Base-by-base conservation (phyloP, 2,113 vertebrate genomes). In the Chaenogobius annularis region DNA sequence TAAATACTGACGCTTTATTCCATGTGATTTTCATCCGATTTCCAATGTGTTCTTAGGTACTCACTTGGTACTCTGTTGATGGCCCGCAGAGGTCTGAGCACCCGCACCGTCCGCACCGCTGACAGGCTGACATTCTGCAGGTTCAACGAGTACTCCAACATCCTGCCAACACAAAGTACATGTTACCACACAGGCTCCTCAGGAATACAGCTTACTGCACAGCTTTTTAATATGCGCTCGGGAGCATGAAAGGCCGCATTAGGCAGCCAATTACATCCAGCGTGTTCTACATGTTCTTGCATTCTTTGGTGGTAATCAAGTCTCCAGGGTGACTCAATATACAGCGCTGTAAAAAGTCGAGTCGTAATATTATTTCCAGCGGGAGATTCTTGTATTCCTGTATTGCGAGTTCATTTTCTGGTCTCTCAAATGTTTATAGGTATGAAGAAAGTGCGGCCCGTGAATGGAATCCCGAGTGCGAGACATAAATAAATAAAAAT, bases 81-180 rank as follows among this genome's bases (percentile, higher is more conserved):
- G 90, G 98, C 98, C 93, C 97, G 93, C 88, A 99, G 94, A 0
- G 98, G 98, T 74, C 98, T 94, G 85, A 99, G 94, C 85, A 99
- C 98, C 0, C 98, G 94, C 66, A 99, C 97, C 0, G 98, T 98
- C 88, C 98, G 95, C 85, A 99, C 96, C 0, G 97, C 97, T 0
- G 98, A 98, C 88, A 99, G 96, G 84, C 96, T 98, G 92, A 98
- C 96, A 0, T 96, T 99, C 94, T 99, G 96, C 87, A 99, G 92
- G 93, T 99, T 96, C 90, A 98, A 93, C 14, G 98, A 99, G 73
- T 99, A 99, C 89, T 99, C 98, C 93, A 99, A 87, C 97, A 99
- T 99, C 92, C 98, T 99, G 93, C 2, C 58, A 69, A 78, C 40
- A 87, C 4, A 23, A 63, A 68, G 9, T 31, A 66, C 3, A 68